Percentiles rank a stretch among this genome's conserved stretches.
These are phyloP conservation scores for Rhipidura dahli DNA, from an alignment of 2,113 vertebrate genomes.

Conservation along the genomic window DNA sequence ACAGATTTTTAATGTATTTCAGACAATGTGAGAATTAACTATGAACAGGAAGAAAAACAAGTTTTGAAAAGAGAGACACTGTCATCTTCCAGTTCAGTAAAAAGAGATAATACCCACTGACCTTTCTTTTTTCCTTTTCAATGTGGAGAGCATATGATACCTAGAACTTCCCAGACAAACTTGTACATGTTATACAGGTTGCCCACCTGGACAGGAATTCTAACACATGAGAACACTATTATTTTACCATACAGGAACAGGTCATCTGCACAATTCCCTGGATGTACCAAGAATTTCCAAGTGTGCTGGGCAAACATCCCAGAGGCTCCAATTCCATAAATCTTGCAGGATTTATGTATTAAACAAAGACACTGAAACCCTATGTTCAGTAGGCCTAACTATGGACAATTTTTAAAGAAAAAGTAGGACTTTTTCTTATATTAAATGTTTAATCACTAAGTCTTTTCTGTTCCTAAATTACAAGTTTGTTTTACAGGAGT, in stretches of 20 bases:
- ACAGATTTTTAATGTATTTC: background rate
- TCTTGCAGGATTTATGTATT: background rate
- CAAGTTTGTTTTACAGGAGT: background rate
- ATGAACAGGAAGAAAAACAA: background rate
- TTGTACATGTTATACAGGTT: background rate
- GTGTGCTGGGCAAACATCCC: background rate
- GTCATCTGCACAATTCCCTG: background rate
- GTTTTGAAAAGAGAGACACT: background rate
- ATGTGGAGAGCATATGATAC: background rate
- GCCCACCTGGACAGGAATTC: background rate
- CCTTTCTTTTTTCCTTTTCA: background rate
- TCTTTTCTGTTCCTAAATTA: background rate
- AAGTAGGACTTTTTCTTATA: background rate
- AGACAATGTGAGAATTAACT: background rate
- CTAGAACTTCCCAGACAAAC: background rate
- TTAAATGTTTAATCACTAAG: background rate
- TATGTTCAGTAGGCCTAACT: background rate
- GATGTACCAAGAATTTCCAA: background rate
- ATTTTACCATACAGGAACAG: background rate
- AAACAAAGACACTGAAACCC: background rate
- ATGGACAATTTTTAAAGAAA: background rate
- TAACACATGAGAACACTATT: background rate
- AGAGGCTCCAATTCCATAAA: background rate
- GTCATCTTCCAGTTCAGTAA: background rate
- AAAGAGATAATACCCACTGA: background rate